These are phyloP conservation scores for Myotis findleyi DNA, from an alignment of 2,797 vertebrate genomes.

Conservation along the genomic window DNA sequence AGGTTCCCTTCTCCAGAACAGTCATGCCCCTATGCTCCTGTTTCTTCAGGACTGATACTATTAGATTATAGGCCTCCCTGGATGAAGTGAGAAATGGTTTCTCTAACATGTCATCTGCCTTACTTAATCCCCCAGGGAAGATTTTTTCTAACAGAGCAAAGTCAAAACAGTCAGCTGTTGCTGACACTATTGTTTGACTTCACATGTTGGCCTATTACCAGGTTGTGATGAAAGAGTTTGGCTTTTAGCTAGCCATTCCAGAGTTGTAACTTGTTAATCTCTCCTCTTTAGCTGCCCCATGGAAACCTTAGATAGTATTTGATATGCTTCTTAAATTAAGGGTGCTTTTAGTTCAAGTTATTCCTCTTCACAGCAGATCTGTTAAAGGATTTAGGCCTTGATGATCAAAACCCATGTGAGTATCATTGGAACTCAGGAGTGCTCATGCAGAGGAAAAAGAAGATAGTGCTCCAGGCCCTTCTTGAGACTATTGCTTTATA, in stretches of 20 bases:
- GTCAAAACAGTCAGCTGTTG: background rate
- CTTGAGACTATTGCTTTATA: background rate
- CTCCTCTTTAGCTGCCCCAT: background rate
- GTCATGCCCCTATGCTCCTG: background rate
- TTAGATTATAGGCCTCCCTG: constrained; percentile 52
- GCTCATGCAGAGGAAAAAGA: background rate
- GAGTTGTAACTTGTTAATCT: constrained; percentile 29
- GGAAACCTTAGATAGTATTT: constrained; percentile 42
- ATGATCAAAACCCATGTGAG: constrained; percentile 24
- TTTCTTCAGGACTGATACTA: constrained; percentile 47
- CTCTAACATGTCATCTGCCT: constrained; percentile 16
- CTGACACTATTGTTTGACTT: constrained; percentile 16
- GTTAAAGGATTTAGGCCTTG: constrained; percentile 43
- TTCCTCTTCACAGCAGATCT: constrained; percentile 50
- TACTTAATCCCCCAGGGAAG: background rate
- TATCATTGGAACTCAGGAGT: background rate
- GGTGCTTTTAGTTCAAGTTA: constrained; percentile 32
- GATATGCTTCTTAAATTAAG: constrained; percentile 66
- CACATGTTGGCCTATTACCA: background rate
- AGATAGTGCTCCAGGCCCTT: background rate
- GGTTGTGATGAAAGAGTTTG: background rate
- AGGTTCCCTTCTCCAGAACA: constrained; percentile 7
- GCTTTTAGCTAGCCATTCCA: constrained; percentile 27
- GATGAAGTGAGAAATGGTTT: constrained; percentile 24
- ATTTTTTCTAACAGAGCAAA: constrained; percentile 34